Percentiles rank a stretch among this genome's conserved stretches.
Evolutionary conservation across 1,140 invertebrate species (phyloP).

Genomic region (Venturia canescens): DNA sequence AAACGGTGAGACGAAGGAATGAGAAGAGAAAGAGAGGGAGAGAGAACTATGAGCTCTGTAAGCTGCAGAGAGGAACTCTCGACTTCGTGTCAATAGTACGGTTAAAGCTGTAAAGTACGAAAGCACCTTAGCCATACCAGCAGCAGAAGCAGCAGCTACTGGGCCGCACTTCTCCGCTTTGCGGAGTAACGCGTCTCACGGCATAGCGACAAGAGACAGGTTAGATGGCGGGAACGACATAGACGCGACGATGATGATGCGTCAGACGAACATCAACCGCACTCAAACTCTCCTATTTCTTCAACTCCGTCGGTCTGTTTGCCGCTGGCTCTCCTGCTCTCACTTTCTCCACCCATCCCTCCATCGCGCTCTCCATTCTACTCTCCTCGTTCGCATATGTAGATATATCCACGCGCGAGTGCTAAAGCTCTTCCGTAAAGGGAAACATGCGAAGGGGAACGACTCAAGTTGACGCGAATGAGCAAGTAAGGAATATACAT

Average conservation of each 20-base stretch:
- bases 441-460: not conserved
- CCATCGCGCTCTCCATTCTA: not conserved
- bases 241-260: constrained; percentile 23
- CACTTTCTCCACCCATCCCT: not conserved
- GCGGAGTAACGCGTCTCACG: constrained; percentile 21
- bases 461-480: constrained; percentile 4
- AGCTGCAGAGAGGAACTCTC: constrained; percentile 42
- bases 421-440: constrained; percentile 17
- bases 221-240: not conserved
- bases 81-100: constrained; percentile 50
- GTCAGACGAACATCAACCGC: constrained; percentile 29
- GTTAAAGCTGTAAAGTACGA: constrained; percentile 49
- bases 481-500: constrained; percentile 8
- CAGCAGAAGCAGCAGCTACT: constrained; percentile 5
- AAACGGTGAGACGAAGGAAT: constrained; percentile 24
- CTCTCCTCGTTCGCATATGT: not conserved
- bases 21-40: constrained; percentile 46
- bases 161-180: not conserved
- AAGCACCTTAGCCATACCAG: constrained; percentile 45
- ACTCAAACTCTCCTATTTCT: constrained; percentile 32
- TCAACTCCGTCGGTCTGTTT: not conserved
- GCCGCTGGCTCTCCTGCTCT: not conserved
- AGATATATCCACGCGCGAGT: constrained; percentile 20
- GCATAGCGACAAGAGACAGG: constrained; percentile 11
- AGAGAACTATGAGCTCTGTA: constrained; percentile 35